Evolutionary conservation across 2,113 vertebrate genomes (phyloP).

Genomic region (Vanacampus margaritifer): DNA sequence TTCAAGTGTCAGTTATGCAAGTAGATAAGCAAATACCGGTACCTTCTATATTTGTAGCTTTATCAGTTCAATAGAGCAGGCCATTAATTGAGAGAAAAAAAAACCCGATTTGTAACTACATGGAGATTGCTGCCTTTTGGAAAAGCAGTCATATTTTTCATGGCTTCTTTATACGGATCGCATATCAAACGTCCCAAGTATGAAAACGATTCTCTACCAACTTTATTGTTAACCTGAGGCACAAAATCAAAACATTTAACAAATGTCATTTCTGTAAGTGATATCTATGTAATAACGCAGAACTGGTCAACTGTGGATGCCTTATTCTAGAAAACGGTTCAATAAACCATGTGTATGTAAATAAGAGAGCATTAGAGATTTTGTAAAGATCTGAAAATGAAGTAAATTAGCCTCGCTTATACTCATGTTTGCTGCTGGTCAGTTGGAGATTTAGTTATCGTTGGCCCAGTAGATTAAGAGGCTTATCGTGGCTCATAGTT

Average conservation of each 20-base stretch:
- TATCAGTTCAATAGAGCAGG: neutral
- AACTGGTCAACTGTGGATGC: neutral
- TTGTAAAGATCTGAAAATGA: neutral
- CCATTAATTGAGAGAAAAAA: neutral
- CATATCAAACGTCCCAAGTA: neutral
- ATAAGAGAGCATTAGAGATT: neutral
- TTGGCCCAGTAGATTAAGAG: conserved; percentile 40
- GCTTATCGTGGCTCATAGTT: conserved; percentile 28
- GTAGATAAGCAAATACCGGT: conserved; percentile 9
- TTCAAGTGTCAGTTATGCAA: conserved; percentile 11
- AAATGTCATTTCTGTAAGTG: too few species aligned
- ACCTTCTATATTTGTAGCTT: neutral
- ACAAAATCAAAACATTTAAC: too few species aligned
- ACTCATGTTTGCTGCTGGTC: conserved; percentile 26
- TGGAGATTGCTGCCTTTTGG: neutral
- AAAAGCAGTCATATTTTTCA: neutral
- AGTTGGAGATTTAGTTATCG: conserved; percentile 25
- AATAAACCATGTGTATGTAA: neutral
- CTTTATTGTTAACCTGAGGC: neutral
- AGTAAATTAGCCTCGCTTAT: conserved; percentile 24
- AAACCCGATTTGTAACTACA: neutral
- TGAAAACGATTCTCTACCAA: neutral
- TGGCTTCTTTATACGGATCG: neutral
- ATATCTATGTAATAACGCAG: neutral
- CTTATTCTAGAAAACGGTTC: neutral